Evolutionary conservation across 1,140 invertebrate genomes (phyloP).

Genomic region (Aphelenchoides avenae): DNA sequence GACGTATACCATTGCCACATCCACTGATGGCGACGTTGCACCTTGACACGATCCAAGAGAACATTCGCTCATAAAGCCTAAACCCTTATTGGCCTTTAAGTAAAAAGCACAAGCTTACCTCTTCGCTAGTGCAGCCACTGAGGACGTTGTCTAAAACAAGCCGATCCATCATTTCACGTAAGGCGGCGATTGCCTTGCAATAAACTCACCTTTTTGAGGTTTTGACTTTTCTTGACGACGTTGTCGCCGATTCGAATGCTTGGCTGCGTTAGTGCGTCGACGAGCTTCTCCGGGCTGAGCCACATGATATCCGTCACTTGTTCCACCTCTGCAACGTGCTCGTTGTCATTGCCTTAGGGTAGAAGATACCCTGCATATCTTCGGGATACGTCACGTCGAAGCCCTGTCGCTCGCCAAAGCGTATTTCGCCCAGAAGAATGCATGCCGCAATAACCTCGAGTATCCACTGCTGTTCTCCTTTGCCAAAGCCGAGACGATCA

Average conservation of each 20-base stretch:
- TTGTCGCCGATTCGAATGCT: conserved; percentile 66
- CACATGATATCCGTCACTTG: conserved; percentile 62
- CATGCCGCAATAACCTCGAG: conserved; percentile 93
- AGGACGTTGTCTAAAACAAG: conserved; percentile 57
- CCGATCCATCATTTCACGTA: not conserved
- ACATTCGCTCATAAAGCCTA: conserved; percentile 52
- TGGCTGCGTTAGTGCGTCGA: conserved; percentile 66
- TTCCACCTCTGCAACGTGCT: conserved; percentile 42
- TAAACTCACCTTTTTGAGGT: conserved; percentile 70
- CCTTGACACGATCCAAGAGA: conserved; percentile 49
- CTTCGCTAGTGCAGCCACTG: conserved; percentile 62
- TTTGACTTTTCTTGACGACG: conserved; percentile 67
- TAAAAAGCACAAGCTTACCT: no score
- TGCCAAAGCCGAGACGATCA: conserved; percentile 89
- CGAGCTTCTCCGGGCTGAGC: conserved; percentile 64
- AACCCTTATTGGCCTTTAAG: no score
- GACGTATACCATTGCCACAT: conserved; percentile 6
- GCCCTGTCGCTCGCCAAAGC: conserved; percentile 98
- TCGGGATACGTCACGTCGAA: conserved; percentile 98
- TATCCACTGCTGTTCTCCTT: conserved; percentile 87
- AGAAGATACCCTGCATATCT: conserved; percentile 68
- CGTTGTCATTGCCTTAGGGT: not conserved
- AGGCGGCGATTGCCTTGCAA: not conserved
- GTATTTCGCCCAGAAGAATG: conserved; percentile 84
- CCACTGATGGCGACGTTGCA: conserved; percentile 48